A percentile compares a stretch with the other conserved stretches of the same genome.
phyloP scores from a whole-genome alignment of 2,888 invertebrate species.

The Caenorhabditis panamensis region DNA sequence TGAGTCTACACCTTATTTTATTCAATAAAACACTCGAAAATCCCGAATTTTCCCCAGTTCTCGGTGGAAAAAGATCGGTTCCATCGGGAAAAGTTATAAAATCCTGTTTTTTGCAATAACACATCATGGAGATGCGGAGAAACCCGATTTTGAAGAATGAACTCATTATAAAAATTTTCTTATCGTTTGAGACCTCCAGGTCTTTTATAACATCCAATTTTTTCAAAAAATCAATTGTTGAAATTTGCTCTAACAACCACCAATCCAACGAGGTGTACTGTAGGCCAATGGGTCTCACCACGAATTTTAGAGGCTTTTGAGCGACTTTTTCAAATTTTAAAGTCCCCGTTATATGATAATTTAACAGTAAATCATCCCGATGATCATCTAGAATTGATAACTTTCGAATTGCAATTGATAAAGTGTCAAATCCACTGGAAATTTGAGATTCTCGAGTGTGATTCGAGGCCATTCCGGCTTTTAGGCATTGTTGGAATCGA shows the following conservation, averaged over 20 bases:
- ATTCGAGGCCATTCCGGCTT: not conserved
- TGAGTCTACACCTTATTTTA: not conserved
- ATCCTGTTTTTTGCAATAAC: not conserved
- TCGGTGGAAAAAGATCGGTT: not conserved
- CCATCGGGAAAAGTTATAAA: not conserved
- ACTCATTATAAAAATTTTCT: not conserved
- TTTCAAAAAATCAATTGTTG: slow-evolving; percentile 1
- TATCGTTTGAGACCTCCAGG: not conserved
- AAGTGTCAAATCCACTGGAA: too few species aligned
- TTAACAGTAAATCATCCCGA: not conserved
- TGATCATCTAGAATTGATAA: not conserved
- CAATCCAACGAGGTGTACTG: not conserved
- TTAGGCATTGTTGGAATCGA: not conserved
- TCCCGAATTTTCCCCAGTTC: not conserved
- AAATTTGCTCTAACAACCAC: not conserved
- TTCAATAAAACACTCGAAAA: not conserved
- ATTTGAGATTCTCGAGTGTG: too few species aligned
- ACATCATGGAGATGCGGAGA: not conserved
- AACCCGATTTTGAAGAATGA: not conserved
- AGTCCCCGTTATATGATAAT: not conserved
- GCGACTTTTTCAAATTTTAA: not conserved
- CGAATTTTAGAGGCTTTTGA: not conserved
- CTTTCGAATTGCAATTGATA: not conserved
- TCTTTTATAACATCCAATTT: not conserved
- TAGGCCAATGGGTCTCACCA: not conserved